phyloP scores from a whole-genome alignment of 1,140 invertebrate species.

The Drosophila melanogaster region DNA sequence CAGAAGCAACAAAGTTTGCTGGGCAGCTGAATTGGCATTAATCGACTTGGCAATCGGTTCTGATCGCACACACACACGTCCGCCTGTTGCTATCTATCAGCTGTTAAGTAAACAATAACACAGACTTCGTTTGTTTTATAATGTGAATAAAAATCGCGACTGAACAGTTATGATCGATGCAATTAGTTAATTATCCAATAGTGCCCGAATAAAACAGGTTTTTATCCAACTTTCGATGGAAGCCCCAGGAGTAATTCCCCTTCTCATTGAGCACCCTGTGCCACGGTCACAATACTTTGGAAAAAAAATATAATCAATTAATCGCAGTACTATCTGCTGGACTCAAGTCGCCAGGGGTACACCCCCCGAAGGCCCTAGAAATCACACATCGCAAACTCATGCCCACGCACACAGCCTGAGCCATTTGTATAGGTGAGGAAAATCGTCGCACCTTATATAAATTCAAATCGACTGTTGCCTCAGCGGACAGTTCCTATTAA shows the following conservation, averaged over 20 bases:
- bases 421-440: not conserved
- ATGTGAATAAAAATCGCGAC: slow-evolving; percentile 19
- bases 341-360: slow-evolving; percentile 13
- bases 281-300: not conserved
- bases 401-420: slow-evolving; percentile 20
- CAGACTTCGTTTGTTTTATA: slow-evolving; percentile 13
- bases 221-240: slow-evolving; percentile 1
- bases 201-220: not conserved
- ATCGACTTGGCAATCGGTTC: slow-evolving; percentile 29
- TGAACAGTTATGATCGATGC: not conserved
- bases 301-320: slow-evolving; percentile 33
- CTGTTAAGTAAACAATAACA: slow-evolving; percentile 27
- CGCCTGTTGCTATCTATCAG: slow-evolving; percentile 20
- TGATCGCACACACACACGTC: slow-evolving; percentile 6
- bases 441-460: slow-evolving; percentile 24
- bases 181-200: slow-evolving; percentile 5
- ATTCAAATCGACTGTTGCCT: slow-evolving; percentile 8
- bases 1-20: slow-evolving; percentile 82
- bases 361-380: slow-evolving; percentile 22
- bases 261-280: not conserved
- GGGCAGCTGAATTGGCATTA: slow-evolving; percentile 25
- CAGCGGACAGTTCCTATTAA: slow-evolving; percentile 22
- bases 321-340: slow-evolving; percentile 36
- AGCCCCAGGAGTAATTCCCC: slow-evolving; percentile 27
- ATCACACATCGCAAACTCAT: slow-evolving; percentile 26